Evolutionary conservation across 2,797 vertebrate species (phyloP).

Genomic region (Spinibarbus caldwelli): DNA sequence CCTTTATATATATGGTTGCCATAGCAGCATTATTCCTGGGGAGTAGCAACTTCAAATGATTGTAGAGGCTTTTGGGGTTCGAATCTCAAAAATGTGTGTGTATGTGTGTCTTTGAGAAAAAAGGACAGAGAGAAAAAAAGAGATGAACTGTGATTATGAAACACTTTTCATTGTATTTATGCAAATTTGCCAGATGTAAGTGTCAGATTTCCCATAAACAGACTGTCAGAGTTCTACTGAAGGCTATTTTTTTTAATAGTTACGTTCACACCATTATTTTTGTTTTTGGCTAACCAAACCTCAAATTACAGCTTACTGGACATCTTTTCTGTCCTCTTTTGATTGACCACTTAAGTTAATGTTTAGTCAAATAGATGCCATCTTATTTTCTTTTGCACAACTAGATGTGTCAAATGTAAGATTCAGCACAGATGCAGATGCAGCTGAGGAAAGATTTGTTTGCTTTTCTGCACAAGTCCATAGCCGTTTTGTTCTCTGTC

Average conservation of each 20-base stretch:
- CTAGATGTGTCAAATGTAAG: not conserved
- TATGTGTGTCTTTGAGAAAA: conserved; percentile 49
- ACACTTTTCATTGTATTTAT: conserved; percentile 14
- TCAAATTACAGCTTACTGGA: not conserved
- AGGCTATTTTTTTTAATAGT: not conserved
- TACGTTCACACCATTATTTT: not conserved
- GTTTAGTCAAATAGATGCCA: not conserved
- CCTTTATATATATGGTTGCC: conserved; percentile 36
- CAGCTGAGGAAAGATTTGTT: not conserved
- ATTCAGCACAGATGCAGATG: not conserved
- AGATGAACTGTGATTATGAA: not conserved
- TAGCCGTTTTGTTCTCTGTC: not conserved
- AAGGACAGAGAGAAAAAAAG: not conserved
- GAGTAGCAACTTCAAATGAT: conserved; percentile 89
- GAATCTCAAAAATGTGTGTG: conserved; percentile 73
- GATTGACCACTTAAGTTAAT: not conserved
- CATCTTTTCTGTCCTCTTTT: not conserved
- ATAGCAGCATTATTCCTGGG: conserved; percentile 86
- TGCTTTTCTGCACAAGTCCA: not conserved
- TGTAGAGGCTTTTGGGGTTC: conserved; percentile 89
- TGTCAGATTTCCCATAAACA: not conserved
- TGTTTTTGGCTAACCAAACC: not conserved
- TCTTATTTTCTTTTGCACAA: not conserved
- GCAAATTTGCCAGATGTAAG: conserved; percentile 9
- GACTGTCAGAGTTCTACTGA: not conserved